Percentiles rank a stretch among this genome's conserved stretches.
Conservation (phyloP, 2,888 invertebrate genomes). For the Tineola bisselliella region DNA sequence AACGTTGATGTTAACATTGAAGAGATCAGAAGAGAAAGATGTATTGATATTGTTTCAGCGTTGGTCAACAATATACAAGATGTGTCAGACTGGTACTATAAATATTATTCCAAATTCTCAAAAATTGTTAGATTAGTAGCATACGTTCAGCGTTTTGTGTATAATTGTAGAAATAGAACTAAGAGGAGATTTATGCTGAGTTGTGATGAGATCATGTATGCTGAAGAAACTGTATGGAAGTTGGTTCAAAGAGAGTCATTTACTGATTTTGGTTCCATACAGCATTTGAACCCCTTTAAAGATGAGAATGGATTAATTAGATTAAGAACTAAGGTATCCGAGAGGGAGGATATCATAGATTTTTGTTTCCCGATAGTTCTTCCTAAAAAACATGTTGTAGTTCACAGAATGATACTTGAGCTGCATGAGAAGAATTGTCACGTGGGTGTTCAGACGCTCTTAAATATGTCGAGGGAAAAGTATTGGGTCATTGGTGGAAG, state of each 20-base stretch:
- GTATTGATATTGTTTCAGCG: background rate
- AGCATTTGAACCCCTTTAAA: too few species aligned
- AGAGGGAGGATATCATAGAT: background rate
- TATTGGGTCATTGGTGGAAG: constrained; percentile 11
- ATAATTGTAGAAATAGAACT: too few species aligned
- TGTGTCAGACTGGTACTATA: background rate
- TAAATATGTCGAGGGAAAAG: background rate
- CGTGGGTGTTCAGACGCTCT: background rate
- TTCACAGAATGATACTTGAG: background rate
- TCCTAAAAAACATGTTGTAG: background rate
- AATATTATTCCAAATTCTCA: background rate
- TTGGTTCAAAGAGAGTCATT: too few species aligned
- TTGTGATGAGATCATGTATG: too few species aligned
- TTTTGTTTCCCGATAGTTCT: constrained; percentile 12
- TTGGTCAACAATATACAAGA: background rate
- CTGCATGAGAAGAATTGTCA: constrained; percentile 10
- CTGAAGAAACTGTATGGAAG: too few species aligned
- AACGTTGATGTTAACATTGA: background rate
- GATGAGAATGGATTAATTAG: constrained; percentile 13
- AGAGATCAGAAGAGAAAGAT: background rate
- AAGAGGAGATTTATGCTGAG: too few species aligned
- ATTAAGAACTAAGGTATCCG: constrained; percentile 9
- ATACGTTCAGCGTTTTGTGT: constrained; percentile 1
- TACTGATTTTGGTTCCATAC: too few species aligned
- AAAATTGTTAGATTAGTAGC: constrained; percentile 13